These are phyloP conservation scores for Philhelius pedissequus DNA, from an alignment of 2,888 invertebrate species.

Conservation along the genomic window DNA sequence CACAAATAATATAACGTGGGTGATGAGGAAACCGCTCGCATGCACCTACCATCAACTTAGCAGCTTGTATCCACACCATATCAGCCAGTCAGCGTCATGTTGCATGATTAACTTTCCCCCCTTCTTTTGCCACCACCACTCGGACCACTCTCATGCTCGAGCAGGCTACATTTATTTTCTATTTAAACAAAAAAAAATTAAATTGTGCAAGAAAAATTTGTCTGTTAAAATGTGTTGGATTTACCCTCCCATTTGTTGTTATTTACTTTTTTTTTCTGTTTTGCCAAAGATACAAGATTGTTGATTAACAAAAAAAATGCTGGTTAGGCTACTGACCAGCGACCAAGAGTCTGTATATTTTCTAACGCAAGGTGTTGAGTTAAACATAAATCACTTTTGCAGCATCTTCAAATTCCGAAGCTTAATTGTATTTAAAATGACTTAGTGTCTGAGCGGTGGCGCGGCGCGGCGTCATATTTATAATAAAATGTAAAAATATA, in stretches of 20 bases:
- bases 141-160: neutral
- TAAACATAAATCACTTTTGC: constrained; percentile 48
- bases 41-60: neutral
- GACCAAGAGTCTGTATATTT: constrained; percentile 1
- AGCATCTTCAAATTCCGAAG: constrained; percentile 28
- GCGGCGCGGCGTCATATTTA: neutral
- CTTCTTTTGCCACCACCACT: neutral
- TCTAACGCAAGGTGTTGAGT: constrained; percentile 33
- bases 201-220: constrained; percentile 59
- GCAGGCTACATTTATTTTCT: constrained; percentile 4
- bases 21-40: constrained; percentile 20
- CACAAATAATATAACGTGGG: neutral
- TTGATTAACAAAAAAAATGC: constrained; percentile 45
- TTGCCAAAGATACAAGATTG: constrained; percentile 31
- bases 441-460: neutral
- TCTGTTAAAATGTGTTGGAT: constrained; percentile 33
- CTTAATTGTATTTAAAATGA: constrained; percentile 17
- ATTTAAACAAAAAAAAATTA: neutral
- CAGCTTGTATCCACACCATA: neutral
- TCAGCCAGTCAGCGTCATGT: neutral
- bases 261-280: neutral
- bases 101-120: neutral
- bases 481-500: neutral
- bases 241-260: constrained; percentile 35
- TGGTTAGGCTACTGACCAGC: constrained; percentile 5